Evolutionary conservation across 2,888 invertebrate species (phyloP).

Genomic region (Stenolophus ochropezus): DNA sequence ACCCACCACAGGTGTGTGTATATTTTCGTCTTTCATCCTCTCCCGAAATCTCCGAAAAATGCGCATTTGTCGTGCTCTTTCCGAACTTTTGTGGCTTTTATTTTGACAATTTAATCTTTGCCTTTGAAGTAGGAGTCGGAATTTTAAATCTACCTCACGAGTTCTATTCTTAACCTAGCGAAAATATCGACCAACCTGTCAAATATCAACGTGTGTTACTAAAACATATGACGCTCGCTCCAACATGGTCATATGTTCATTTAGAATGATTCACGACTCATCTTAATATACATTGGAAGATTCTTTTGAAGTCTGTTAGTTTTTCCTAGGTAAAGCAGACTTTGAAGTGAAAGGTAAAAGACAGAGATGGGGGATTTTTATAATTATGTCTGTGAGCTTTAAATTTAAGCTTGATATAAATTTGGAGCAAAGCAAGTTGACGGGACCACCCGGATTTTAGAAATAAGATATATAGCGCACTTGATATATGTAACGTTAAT

Average conservation of each 20-base stretch:
- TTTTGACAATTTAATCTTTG: slow-evolving; percentile 59
- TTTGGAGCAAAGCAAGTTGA: neutral
- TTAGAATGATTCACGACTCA: slow-evolving; percentile 37
- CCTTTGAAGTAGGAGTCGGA: slow-evolving; percentile 8
- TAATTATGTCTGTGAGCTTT: neutral
- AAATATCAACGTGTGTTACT: slow-evolving; percentile 23
- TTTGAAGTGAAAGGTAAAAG: slow-evolving; percentile 45
- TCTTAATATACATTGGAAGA: slow-evolving; percentile 25
- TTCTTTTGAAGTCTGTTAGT: slow-evolving; percentile 52
- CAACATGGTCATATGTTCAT: slow-evolving; percentile 10
- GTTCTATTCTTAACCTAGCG: slow-evolving; percentile 42
- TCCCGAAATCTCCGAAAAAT: slow-evolving; percentile 36
- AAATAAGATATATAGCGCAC: neutral
- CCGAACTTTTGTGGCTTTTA: slow-evolving; percentile 33
- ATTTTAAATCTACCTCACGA: slow-evolving; percentile 21
- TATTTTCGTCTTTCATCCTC: slow-evolving; percentile 46
- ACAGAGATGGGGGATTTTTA: neutral
- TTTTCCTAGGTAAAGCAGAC: slow-evolving; percentile 49
- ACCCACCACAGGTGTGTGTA: neutral
- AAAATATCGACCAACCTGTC: slow-evolving; percentile 27
- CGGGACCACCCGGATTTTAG: slow-evolving; percentile 4
- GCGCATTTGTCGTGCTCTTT: neutral
- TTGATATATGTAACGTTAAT: slow-evolving; percentile 3
- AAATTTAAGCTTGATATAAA: neutral
- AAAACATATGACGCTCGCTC: neutral